phyloP scores from a whole-genome alignment of 2,113 vertebrate species.

The Onychostruthus taczanowskii region DNA sequence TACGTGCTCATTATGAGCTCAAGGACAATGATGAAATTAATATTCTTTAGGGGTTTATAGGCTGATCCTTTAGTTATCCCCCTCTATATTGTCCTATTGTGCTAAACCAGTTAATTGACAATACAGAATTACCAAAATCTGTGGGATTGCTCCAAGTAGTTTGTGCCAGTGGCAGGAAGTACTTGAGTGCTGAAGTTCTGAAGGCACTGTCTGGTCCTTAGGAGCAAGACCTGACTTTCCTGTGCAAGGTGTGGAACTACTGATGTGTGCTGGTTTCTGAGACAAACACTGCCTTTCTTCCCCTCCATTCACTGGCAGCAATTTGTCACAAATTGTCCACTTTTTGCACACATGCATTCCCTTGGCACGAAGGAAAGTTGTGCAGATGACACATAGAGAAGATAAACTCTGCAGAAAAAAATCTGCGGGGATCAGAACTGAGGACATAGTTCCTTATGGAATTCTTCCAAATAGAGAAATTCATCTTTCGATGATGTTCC shows the following conservation, averaged over 20 bases:
- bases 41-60: background rate
- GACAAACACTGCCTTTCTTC: background rate
- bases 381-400: background rate
- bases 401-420: background rate
- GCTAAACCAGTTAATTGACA: background rate
- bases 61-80: background rate
- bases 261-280: background rate
- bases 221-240: background rate
- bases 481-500: background rate
- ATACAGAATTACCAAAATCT: background rate
- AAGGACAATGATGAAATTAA: background rate
- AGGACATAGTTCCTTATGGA: background rate
- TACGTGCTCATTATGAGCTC: background rate
- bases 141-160: background rate
- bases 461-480: background rate
- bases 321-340: background rate
- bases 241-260: background rate
- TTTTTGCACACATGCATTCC: background rate
- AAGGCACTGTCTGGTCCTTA: background rate
- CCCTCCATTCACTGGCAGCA: background rate
- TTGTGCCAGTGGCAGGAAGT: background rate
- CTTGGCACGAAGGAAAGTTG: accelerated
- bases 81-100: background rate
- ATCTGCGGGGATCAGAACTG: background rate
- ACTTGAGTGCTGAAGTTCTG: background rate